Evolutionary conservation across 1,140 invertebrate genomes (phyloP), one percentile per base, ranked within the genome.

Genomic region (Cephus cinctus): DNA sequence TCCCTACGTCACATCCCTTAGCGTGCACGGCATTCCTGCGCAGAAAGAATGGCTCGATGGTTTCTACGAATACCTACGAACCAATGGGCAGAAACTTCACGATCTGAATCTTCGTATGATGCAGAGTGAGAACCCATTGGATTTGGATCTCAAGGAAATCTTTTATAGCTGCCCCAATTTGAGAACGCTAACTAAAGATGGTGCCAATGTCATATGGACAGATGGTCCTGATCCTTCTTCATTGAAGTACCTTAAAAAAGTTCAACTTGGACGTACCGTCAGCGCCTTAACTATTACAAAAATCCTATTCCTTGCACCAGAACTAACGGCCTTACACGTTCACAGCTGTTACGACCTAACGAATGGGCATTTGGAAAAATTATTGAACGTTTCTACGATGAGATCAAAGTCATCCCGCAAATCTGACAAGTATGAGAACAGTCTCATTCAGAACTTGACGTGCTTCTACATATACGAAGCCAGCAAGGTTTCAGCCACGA

Each of bases 381-480:
- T 64, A 35, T 39, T 55, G 20, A 14, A 36, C 14, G 34, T 20
- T 4, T 34, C 27, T 11, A 23, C 5, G n/a, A n/a, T n/a, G 9
- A 18, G 35, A 22, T 19, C 25, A 31, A 22, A 22, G 22, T 19
- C 11, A 11, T 5, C 6, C 32, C 8, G 9, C 9, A 51, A 44
- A 21, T 49, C 35, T 30, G 38, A 55, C 12, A 23, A 48, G 42
- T 47, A 30, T 9, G 52, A 61, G 15, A 67, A 71, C 32, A 67
- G 63, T 49, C 42, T 67, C 4, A 51, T 72, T n/a, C 56, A 61
- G 32, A 68, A 74, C 38, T 54, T 80, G 11, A 64, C 68, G 11
- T 80, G 78, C 47, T 75, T 79, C 32, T 80, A 78, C 34, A 68
- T 80, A 19, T 75, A 78, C 27, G 69, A 78, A 39, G 68, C 73